Percentiles rank a stretch among this genome's conserved stretches.
phyloP scores from a whole-genome alignment of 2,113 vertebrate species.

The Crypturellus undulatus region DNA sequence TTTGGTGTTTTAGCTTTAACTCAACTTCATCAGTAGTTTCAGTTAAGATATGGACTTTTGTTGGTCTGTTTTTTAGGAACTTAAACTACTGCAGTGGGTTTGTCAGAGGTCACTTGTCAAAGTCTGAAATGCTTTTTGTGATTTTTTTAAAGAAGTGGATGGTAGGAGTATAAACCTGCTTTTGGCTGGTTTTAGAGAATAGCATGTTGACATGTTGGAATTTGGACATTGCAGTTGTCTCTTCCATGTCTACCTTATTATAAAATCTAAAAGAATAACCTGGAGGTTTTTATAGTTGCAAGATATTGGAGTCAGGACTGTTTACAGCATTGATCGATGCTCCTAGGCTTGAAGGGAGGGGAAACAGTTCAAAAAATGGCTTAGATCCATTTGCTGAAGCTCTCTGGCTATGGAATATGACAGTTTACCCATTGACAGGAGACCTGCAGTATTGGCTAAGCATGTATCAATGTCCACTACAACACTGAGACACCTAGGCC shows the following conservation, averaged over 20 bases:
- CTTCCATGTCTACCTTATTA: background rate
- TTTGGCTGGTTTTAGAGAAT: background rate
- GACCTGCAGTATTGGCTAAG: background rate
- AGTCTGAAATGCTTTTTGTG: background rate
- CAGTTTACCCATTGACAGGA: background rate
- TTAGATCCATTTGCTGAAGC: background rate
- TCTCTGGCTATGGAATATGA: background rate
- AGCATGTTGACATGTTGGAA: background rate
- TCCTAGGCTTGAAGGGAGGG: background rate
- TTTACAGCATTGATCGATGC: background rate
- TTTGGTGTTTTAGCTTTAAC: background rate
- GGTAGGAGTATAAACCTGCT: background rate
- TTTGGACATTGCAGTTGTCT: background rate
- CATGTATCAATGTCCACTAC: background rate
- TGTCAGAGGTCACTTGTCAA: background rate
- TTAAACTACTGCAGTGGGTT: background rate
- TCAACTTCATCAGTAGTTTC: constrained; percentile 1
- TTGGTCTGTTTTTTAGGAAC: constrained; percentile 1
- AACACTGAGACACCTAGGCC: background rate
- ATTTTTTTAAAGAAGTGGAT: background rate
- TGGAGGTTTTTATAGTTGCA: background rate
- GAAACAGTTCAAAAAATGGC: background rate
- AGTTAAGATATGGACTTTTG: background rate
- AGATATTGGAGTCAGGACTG: background rate
- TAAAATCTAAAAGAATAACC: background rate